These are phyloP conservation scores for Dryoscopus gambensis DNA, from an alignment of 2,113 vertebrate species.

Conservation along the genomic window DNA sequence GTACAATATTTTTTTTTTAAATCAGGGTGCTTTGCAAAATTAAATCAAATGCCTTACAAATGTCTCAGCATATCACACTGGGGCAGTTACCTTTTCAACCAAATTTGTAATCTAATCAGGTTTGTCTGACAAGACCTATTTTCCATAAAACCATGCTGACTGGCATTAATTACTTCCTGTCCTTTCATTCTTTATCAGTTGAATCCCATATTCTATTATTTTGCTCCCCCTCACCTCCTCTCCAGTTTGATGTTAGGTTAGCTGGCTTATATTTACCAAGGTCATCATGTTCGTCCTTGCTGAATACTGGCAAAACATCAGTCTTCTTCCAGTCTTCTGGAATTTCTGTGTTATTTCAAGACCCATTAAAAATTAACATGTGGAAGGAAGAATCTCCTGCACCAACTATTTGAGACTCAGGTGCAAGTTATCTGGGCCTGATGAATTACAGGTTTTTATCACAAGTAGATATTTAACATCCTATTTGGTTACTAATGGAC, in stretches of 20 bases:
- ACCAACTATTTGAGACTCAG: constrained; percentile 26
- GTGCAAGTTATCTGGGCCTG: constrained; percentile 30
- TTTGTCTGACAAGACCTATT: constrained; percentile 47
- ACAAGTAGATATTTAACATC: constrained; percentile 27
- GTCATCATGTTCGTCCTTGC: constrained; percentile 21
- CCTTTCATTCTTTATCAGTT: constrained; percentile 53
- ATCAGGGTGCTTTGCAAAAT: constrained; percentile 1
- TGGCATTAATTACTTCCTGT: constrained; percentile 62
- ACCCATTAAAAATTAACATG: constrained; percentile 57
- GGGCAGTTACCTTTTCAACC: constrained; percentile 8
- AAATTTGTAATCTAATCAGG: constrained; percentile 56
- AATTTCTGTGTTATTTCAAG: constrained; percentile 54
- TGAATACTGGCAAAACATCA: constrained; percentile 11
- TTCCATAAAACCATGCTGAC: constrained; percentile 58
- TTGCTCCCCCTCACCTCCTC: not conserved
- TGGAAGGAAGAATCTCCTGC: constrained; percentile 24
- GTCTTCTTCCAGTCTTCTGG: constrained; percentile 47
- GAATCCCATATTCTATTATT: constrained; percentile 23
- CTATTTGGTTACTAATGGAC: constrained; percentile 62
- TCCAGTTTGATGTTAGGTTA: constrained; percentile 13
- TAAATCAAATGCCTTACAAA: constrained; percentile 3
- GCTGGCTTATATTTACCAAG: constrained; percentile 39
- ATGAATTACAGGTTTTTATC: constrained; percentile 57
- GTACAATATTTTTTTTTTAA: not conserved
- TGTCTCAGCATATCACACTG: not conserved